Conservation (phyloP, 2,797 vertebrate species). For the Poecilia wingei region DNA sequence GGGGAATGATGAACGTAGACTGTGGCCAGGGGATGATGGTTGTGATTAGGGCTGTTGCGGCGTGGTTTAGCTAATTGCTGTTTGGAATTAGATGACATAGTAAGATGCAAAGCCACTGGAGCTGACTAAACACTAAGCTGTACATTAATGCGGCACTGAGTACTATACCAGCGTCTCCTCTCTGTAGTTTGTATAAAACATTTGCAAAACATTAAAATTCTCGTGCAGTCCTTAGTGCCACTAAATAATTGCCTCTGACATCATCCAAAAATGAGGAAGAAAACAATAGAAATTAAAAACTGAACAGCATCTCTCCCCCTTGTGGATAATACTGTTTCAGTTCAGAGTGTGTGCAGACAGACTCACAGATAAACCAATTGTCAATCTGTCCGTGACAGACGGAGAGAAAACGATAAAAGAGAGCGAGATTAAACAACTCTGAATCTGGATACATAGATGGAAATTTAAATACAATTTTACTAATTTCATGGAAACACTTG, state of each 20-base stretch:
- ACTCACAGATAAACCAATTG: not conserved
- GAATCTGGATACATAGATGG: not conserved
- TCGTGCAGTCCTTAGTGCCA: not conserved
- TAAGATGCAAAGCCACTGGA: constrained; percentile 43
- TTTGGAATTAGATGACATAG: constrained; percentile 54
- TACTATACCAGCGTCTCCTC: not conserved
- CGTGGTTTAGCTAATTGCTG: constrained; percentile 71
- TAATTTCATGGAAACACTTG: not conserved
- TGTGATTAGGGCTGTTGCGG: constrained; percentile 56
- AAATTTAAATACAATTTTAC: not conserved
- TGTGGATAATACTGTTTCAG: not conserved
- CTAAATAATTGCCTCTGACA: no score
- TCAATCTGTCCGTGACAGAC: not conserved
- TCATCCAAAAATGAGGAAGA: not conserved
- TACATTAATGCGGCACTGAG: constrained; percentile 9
- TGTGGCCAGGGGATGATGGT: constrained; percentile 51
- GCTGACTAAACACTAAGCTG: constrained; percentile 29
- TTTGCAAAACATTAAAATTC: not conserved
- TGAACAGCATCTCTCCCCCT: not conserved
- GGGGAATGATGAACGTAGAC: constrained; percentile 60
- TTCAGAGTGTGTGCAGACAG: constrained; percentile 2
- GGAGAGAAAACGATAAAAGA: not conserved
- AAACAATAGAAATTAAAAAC: not conserved
- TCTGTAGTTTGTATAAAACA: not conserved
- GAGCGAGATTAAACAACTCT: not conserved